Evolutionary conservation across 2,113 vertebrate species (phyloP).

Genomic region (Rhipidura dahli): DNA sequence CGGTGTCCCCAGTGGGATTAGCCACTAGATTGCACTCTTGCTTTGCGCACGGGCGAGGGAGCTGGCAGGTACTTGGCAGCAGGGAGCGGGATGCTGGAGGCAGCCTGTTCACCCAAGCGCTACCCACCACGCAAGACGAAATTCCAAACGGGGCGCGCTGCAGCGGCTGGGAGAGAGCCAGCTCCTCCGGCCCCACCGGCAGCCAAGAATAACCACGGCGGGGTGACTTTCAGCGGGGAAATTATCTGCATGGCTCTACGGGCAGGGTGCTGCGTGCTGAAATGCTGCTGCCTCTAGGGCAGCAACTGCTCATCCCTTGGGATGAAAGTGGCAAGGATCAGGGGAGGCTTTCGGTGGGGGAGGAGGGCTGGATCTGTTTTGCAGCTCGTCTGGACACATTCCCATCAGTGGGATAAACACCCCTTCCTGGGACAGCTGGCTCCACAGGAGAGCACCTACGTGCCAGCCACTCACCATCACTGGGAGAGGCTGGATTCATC

Average conservation of each 20-base stretch:
- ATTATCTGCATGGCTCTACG: not conserved
- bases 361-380: not conserved
- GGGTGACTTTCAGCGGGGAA: conserved; percentile 15
- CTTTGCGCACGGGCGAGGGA: not conserved
- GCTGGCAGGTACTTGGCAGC: conserved; percentile 12
- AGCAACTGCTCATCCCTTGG: not conserved
- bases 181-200: not conserved
- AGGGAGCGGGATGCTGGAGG: not conserved
- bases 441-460: not conserved
- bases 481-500: not conserved
- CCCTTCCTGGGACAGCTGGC: not conserved
- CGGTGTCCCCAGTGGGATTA: not conserved
- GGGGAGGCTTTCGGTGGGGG: not conserved
- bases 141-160: not conserved
- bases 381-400: not conserved
- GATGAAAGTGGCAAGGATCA: not conserved
- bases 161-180: not conserved
- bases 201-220: not conserved
- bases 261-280: not conserved
- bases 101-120: not conserved
- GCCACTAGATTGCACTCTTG: conserved; percentile 54
- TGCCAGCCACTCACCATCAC: not conserved
- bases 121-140: not conserved
- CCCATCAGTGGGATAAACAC: accelerated
- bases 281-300: not conserved